Evolutionary conservation across 1,140 invertebrate genomes (phyloP).

Genomic region (Parapsyche elsis): DNA sequence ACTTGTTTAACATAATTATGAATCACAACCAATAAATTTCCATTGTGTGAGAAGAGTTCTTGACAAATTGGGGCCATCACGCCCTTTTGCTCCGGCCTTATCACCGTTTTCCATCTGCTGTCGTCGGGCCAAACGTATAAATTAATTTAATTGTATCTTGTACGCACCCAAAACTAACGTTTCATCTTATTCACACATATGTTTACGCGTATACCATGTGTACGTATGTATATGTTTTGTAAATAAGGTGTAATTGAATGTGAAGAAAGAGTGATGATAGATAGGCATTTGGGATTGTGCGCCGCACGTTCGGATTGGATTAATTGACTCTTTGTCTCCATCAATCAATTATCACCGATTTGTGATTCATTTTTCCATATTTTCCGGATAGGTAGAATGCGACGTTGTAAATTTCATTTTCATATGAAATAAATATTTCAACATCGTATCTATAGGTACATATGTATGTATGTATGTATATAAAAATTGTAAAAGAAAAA

Average conservation of each 20-base stretch:
- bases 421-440: background rate
- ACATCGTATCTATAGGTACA: background rate
- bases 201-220: background rate
- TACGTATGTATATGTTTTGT: background rate
- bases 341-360: conserved; percentile 32
- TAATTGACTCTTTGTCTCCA: conserved; percentile 30
- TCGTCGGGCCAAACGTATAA: background rate
- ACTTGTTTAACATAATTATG: conserved; percentile 37
- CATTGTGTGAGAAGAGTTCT: conserved; percentile 32
- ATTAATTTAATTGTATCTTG: conserved; percentile 28
- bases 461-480: background rate
- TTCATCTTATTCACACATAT: background rate
- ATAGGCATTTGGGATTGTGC: background rate
- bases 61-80: conserved; percentile 38
- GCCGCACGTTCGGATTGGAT: background rate
- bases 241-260: background rate
- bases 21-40: conserved; percentile 40
- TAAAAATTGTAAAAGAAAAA: too few relatives aligned
- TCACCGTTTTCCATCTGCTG: background rate
- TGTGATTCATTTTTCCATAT: background rate
- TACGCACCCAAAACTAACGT: background rate
- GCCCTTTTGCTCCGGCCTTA: background rate
- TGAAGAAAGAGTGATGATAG: conserved; percentile 12
- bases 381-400: background rate
- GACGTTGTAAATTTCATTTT: background rate